These are phyloP conservation scores for Hypena proboscidalis DNA, from an alignment of 2,888 invertebrate species.

Conservation along the genomic window DNA sequence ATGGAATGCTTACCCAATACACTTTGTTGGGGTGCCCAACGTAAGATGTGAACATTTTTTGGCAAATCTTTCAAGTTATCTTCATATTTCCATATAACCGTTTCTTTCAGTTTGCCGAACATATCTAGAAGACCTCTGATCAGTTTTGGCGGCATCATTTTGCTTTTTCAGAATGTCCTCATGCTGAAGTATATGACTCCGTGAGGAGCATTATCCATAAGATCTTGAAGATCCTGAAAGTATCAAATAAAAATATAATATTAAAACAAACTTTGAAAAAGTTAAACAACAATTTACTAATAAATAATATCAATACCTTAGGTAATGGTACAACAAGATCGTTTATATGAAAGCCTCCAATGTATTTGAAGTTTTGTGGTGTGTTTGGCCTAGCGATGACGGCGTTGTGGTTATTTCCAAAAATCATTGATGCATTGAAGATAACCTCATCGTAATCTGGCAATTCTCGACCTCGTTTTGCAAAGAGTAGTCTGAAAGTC, in stretches of 20 bases:
- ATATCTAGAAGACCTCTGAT: conserved; percentile 55
- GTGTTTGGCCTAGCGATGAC: no score
- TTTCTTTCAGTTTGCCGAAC: conserved; percentile 67
- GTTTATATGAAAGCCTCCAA: conserved; percentile 52
- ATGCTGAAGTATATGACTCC: conserved; percentile 77
- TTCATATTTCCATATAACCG: conserved; percentile 69
- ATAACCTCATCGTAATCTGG: conserved; percentile 49
- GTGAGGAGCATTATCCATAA: conserved; percentile 62
- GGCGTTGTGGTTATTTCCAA: conserved; percentile 60
- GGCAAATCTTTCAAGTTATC: conserved; percentile 45
- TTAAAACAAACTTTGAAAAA: not conserved
- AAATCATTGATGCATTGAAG: conserved; percentile 58
- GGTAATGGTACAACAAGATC: conserved; percentile 42
- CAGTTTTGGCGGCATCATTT: conserved; percentile 54
- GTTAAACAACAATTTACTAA: not conserved
- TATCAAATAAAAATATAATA: not conserved
- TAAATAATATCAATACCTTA: conserved; percentile 35
- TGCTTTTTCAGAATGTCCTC: conserved; percentile 67
- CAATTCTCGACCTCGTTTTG: conserved; percentile 43
- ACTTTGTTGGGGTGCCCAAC: conserved; percentile 64
- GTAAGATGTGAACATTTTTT: conserved; percentile 52
- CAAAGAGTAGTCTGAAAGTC: conserved; percentile 43
- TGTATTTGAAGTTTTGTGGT: conserved; percentile 39
- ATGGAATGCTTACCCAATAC: conserved; percentile 55
- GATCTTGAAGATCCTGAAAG: conserved; percentile 57